These are phyloP conservation scores for Copidosoma floridanum DNA, from an alignment of 1,140 invertebrate genomes.

Conservation along the genomic window DNA sequence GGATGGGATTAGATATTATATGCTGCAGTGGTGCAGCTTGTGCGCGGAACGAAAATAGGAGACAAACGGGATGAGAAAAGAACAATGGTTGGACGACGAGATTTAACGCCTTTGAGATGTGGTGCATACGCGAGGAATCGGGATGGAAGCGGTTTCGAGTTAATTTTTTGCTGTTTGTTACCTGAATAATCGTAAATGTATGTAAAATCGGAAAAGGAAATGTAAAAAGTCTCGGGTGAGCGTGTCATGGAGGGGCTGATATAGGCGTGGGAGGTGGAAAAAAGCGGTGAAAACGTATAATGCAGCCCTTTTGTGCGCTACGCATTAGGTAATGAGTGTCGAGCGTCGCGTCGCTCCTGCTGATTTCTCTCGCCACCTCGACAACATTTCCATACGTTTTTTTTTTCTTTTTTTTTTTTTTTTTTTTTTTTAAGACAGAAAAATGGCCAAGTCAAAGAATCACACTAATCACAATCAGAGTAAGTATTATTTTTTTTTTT, in stretches of 20 bases:
- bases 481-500: background rate
- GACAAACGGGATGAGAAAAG: too few relatives aligned
- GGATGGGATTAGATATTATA: too few relatives aligned
- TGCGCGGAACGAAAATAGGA: background rate
- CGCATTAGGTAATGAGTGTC: slow-evolving; percentile 32
- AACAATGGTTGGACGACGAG: too few relatives aligned
- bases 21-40: too few relatives aligned
- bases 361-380: background rate
- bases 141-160: too few relatives aligned
- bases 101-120: too few relatives aligned
- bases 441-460: too few relatives aligned
- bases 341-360: background rate
- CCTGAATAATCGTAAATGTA: too few relatives aligned
- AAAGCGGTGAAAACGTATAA: background rate
- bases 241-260: background rate
- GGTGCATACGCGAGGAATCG: too few relatives aligned
- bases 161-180: too few relatives aligned
- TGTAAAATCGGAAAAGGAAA: too few relatives aligned
- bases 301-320: background rate
- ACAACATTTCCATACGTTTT: background rate
- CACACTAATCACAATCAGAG: background rate
- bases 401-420: background rate
- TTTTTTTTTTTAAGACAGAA: background rate
- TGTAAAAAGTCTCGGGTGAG: too few relatives aligned
- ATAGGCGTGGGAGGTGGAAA: background rate